Percentiles rank a stretch among this genome's conserved stretches.
Conservation (phyloP, 2,113 vertebrate genomes). For the Corapipo altera region DNA sequence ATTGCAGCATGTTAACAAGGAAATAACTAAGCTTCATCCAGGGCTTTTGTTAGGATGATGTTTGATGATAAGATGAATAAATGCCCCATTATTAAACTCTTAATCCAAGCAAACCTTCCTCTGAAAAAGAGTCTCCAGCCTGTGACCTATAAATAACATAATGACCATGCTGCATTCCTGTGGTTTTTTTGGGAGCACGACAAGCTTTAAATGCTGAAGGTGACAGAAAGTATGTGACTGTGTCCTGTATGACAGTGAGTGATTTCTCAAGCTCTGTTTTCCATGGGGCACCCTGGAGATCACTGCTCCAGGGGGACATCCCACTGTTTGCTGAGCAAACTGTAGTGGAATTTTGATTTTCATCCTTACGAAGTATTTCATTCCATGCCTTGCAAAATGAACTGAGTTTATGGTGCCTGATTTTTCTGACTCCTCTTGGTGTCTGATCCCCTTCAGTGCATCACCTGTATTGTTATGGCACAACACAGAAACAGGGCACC, state of each 20-base stretch:
- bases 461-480: not conserved
- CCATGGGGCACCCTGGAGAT: not conserved
- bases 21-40: not conserved
- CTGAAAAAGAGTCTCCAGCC: not conserved
- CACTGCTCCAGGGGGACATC: not conserved
- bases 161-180: rapidly evolving
- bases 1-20: not conserved
- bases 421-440: not conserved
- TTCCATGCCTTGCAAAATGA: not conserved
- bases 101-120: not conserved
- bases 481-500: not conserved
- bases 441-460: not conserved
- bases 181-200: not conserved
- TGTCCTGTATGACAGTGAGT: not conserved
- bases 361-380: not conserved
- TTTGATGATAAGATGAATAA: not conserved
- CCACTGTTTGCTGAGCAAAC: not conserved
- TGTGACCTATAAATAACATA: not conserved
- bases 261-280: not conserved
- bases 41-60: not conserved
- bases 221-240: not conserved
- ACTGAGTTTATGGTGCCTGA: not conserved
- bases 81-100: not conserved
- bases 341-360: not conserved
- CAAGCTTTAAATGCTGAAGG: not conserved